Conservation (phyloP, 2,888 invertebrate genomes). For the Hanleya hanleyi region DNA sequence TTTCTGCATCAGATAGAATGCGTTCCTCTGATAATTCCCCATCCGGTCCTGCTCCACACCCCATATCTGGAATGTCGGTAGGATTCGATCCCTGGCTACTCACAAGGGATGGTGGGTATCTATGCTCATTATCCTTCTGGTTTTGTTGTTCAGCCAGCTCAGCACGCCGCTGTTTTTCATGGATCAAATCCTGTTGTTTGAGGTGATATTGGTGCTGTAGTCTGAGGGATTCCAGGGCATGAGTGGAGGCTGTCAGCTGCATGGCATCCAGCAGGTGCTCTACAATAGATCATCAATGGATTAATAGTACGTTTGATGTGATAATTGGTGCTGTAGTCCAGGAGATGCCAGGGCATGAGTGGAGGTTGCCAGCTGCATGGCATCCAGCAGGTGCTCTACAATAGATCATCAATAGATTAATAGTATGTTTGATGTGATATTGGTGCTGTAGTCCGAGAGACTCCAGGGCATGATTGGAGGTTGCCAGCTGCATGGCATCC, state of each 20-base stretch:
- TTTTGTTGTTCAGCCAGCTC: constrained; percentile 8
- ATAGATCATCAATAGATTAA: too few relatives aligned
- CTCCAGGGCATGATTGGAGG: constrained; percentile 77
- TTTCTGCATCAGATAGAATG: constrained; percentile 10
- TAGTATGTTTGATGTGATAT: constrained; percentile 82
- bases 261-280: constrained; percentile 80
- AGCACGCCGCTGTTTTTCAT: constrained; percentile 34
- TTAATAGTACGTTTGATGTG: constrained; percentile 83
- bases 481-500: constrained; percentile 77
- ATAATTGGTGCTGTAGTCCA: constrained; percentile 81
- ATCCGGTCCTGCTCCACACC: neutral
- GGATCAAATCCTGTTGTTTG: constrained; percentile 76
- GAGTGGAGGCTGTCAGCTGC: constrained; percentile 68
- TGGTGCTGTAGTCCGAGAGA: constrained; percentile 83
- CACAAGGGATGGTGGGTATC: neutral
- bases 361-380: constrained; percentile 75
- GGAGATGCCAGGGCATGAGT: constrained; percentile 80
- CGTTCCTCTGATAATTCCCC: constrained; percentile 18
- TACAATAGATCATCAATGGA: too few relatives aligned
- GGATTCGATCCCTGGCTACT: neutral
- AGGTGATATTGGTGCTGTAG: constrained; percentile 83
- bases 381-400: constrained; percentile 79
- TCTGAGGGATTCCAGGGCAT: constrained; percentile 81
- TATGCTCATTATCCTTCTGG: neutral
- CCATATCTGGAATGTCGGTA: constrained; percentile 23